These are phyloP conservation scores for Cichladusa arquata DNA, from an alignment of 2,113 vertebrate species.

Conservation along the genomic window DNA sequence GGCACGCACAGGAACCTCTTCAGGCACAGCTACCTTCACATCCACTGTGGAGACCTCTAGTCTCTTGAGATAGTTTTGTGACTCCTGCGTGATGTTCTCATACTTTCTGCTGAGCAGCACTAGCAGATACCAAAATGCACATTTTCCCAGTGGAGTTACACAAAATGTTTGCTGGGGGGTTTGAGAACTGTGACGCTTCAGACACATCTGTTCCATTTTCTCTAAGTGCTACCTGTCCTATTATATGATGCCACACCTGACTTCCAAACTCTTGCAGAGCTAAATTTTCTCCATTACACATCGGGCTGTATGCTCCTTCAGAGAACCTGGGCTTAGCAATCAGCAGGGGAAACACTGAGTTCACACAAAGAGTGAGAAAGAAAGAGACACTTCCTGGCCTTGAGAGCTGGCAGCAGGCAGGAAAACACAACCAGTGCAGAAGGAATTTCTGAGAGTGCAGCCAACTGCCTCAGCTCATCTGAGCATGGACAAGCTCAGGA, in stretches of 20 bases:
- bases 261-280: background rate
- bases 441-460: background rate
- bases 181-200: background rate
- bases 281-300: background rate
- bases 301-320: background rate
- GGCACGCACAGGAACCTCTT: background rate
- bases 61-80: background rate
- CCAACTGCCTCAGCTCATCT: background rate
- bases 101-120: background rate
- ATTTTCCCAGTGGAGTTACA: background rate
- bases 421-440: background rate
- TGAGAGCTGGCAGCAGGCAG: background rate
- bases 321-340: background rate
- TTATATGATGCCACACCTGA: rapidly evolving
- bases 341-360: background rate
- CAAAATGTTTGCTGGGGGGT: background rate
- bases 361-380: background rate
- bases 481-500: background rate
- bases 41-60: background rate
- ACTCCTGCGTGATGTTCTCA: background rate
- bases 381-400: background rate
- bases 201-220: background rate
- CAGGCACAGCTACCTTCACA: background rate
- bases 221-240: background rate
- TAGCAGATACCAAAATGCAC: background rate